Conservation (phyloP, 2,797 vertebrate genomes). For the Poecile montanus region DNA sequence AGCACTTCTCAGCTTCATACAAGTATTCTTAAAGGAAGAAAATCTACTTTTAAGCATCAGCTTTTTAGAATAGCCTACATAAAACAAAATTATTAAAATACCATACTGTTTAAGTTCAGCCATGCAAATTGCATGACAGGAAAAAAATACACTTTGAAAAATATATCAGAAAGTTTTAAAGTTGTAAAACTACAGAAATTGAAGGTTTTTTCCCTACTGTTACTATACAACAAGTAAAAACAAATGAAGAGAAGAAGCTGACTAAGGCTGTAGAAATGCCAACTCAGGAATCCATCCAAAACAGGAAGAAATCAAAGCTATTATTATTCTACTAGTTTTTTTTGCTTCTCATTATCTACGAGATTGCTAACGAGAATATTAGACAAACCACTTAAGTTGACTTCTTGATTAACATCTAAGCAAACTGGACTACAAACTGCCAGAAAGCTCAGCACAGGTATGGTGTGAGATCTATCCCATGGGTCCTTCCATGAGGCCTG, state of each 20-base stretch:
- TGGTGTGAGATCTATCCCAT: not conserved
- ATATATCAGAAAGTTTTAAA: not conserved
- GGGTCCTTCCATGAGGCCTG: rapidly evolving
- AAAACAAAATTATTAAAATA: not conserved
- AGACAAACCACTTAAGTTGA: not conserved
- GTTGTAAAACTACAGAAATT: not conserved
- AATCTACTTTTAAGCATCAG: not conserved
- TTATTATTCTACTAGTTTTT: not conserved
- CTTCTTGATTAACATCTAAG: not conserved
- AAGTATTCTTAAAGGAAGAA: not conserved
- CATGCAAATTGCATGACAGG: not conserved
- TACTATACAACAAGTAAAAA: not conserved
- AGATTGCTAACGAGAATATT: not conserved
- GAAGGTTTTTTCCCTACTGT: not conserved
- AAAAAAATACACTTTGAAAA: not conserved
- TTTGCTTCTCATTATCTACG: not conserved
- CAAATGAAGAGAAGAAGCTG: not conserved
- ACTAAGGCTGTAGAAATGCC: not conserved
- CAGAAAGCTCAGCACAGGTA: not conserved
- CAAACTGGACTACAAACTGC: not conserved
- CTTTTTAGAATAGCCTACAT: not conserved
- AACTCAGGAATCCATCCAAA: not conserved
- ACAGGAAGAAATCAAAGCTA: not conserved
- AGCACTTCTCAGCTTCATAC: not conserved
- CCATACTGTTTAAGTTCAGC: not conserved